Evolutionary conservation across 2,113 vertebrate species (phyloP), one percentile per base, ranked within the genome.

Genomic region (Charadrius vociferus): DNA sequence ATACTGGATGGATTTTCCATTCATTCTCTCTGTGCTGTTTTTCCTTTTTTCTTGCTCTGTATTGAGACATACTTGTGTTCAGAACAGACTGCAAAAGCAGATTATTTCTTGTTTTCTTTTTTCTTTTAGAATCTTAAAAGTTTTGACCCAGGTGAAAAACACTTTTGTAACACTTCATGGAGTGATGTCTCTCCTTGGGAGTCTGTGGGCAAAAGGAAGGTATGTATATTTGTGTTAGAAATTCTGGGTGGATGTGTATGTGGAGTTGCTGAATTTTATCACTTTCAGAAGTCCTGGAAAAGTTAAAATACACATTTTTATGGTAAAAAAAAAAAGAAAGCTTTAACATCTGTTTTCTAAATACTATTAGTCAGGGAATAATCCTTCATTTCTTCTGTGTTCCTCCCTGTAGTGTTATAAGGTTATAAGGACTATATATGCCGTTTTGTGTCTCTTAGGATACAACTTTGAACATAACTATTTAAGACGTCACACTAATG

Each of bases 101-200:
- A 23, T 78, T 65, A 81, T 68, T 85, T 89, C 43, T 74, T 90
- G 20, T 74, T 85, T 87, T 68, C 23, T 89, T 70, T 92, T 89
- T 78, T 81, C 59, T 96, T 92, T 92, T 95, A 99, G 98, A 97
- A 75, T 86, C 98, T 98, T 95, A 96, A 98, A 97, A 93, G 92
- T 95, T 98, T 98, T 97, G 98, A 98, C 91, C 98, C 98, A 82
- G 98, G 98, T 97, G 98, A 98, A 93, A 98, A 95, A 86, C 97
- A 98, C 88, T 98, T 98, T 75, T 97, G 34, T 95, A 98, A 97
- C 93, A 99, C 98, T 93, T 98, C 98, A 67, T 99, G 98, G 98
- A 97, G 97, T 90, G 98, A 99, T 98, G 95, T 98, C 93, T 98
- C 98, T 96, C 97, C 96, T 87, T 98, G 98, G 98, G 98, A 98